Base-by-base conservation (phyloP, 2,888 invertebrate genomes). In the Drosophila limbata region DNA sequence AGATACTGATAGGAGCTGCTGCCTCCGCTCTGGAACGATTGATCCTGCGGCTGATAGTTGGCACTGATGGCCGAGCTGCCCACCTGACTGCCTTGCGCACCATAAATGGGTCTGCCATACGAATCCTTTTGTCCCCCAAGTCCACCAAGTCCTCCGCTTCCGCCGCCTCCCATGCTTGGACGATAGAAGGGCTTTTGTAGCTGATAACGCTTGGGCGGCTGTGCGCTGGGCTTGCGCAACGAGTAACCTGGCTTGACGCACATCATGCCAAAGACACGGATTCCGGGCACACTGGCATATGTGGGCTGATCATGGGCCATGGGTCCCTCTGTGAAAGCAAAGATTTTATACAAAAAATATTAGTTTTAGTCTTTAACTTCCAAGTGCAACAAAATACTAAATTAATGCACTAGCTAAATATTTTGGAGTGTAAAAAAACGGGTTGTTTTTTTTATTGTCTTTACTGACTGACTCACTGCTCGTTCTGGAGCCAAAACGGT, bases 251-350 rank as follows among this genome's bases (percentile, higher is more conserved):
- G 94, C 69, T 94, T 93, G 0, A 97, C 96, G 91, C 98, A 98
- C 95, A 98, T 96, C 98, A 98, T 98, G 47, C 98, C 98, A 90
- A 97, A 98, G 0, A 98, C 98, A 77, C 97, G 94, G 74, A 98
- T 98, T 1, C 98, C 98, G 3, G 98, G 98, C 10, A 98, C 97
- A 81, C 97, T 97, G 3, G 98, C 98, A 91, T 98, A 98, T 0
- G 97, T 97, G 13, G 98, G 98, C 91, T 97, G 97, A 91, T 97
- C 97, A 91, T 98, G 98, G 10, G 97, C 97, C 95, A 98, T 97
- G 57, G 98, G 98, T 13, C 98, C 98, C 93, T 98, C 98, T 44
- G 44, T 25, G 3, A 21, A 25, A 8, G 3, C 21, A 13, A 25
- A 9, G 4, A 15, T 33, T n/a, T n/a, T n/a, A n/a, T n/a, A n/a